phyloP scores from a whole-genome alignment of 30 jellyfish, hydroid and myxozoan species.

The Aurelia sp. region DNA sequence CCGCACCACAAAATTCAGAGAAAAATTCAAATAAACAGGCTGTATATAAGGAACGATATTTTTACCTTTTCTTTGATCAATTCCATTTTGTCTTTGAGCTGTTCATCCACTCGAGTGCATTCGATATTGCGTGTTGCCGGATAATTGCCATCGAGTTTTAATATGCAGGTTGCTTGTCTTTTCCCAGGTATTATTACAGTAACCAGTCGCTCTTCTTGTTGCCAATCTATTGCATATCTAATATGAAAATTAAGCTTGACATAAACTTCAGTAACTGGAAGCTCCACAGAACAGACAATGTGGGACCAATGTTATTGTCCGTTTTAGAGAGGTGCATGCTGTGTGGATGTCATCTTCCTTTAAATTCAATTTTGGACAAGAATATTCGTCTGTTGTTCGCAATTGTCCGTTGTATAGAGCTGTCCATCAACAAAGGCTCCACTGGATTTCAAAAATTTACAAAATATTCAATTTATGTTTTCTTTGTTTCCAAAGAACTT shows the following conservation, averaged over 20 bases:
- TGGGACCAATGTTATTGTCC: no score
- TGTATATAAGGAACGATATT: neutral
- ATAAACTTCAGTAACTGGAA: neutral
- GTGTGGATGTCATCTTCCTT: no score
- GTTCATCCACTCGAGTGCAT: conserved; percentile 33
- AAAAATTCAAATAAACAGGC: neutral
- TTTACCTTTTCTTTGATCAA: neutral
- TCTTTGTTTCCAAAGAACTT: no score
- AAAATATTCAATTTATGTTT: no score
- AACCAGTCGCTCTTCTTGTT: conserved; percentile 35
- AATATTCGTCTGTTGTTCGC: no score
- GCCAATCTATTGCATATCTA: conserved; percentile 60
- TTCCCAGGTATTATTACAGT: conserved; percentile 48
- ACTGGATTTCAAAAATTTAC: no score
- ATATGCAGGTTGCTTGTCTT: conserved; percentile 13
- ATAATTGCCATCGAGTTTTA: conserved; percentile 10
- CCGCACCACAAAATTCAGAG: no score
- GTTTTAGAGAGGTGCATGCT: neutral
- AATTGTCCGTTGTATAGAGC: no score
- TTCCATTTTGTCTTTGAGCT: conserved; percentile 11
- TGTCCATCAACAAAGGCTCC: no score
- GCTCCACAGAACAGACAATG: no score
- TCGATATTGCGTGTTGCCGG: conserved; percentile 16
- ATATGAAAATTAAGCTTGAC: neutral
- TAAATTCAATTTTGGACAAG: no score